Evolutionary conservation across 2,797 vertebrate species (phyloP).

Genomic region (Ataeniobius toweri): DNA sequence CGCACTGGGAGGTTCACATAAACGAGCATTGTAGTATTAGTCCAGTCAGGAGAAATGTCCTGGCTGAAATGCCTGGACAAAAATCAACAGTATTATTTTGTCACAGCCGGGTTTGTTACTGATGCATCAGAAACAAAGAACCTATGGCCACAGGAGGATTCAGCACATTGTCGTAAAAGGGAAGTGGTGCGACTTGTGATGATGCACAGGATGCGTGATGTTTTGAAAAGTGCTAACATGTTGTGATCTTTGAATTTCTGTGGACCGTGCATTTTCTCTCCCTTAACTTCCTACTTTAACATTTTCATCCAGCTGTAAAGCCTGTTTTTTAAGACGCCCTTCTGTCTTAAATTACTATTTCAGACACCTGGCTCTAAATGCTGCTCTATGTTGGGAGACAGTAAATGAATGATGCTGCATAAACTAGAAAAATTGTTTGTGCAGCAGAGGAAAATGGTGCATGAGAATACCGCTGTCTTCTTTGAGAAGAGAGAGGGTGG

Average conservation of each 20-base stretch:
- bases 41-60: neutral
- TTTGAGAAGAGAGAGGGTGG: neutral
- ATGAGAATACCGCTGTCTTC: conserved; percentile 51
- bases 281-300: neutral
- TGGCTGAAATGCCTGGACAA: conserved; percentile 12
- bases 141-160: neutral
- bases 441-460: neutral
- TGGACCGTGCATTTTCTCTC: neutral
- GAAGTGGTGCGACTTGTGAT: conserved; percentile 5
- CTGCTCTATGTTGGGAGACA: neutral
- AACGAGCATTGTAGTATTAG: conserved; percentile 26
- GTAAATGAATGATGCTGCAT: neutral
- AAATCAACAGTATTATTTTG: neutral
- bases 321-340: neutral
- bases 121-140: neutral
- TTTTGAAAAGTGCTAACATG: conserved; percentile 6
- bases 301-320: neutral
- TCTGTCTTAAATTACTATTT: neutral
- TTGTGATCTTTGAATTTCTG: conserved; percentile 1
- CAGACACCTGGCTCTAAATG: neutral
- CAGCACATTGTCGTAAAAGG: conserved; percentile 3
- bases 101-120: neutral
- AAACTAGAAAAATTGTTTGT: neutral
- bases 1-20: conserved; percentile 12
- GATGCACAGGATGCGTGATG: conserved; percentile 20